Base-by-base conservation (phyloP, 2,797 vertebrate genomes). In the Microctenopoma lineatum region DNA sequence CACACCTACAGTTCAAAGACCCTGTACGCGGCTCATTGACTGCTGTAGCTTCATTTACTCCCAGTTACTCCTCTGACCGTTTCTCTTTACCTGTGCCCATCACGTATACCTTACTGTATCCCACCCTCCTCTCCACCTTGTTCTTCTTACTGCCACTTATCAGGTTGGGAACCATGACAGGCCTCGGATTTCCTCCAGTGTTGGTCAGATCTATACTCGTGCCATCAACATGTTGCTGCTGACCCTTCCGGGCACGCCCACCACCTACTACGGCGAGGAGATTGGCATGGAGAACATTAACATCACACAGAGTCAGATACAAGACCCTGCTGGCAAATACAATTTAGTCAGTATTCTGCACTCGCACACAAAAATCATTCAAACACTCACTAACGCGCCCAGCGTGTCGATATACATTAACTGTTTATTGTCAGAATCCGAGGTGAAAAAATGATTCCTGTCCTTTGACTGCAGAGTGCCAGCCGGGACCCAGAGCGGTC, bases 221-320 rank as follows among this genome's bases (percentile, higher is more conserved):
- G 87, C 92, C 52, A 93, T 98, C 84, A 98, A 99, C 83, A 97
- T 99, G 97, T 92, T 99, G 48, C 87, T 99, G 80, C 92, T 99
- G 84, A 98, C 97, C 0, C 95, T 99, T 15, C 98, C 96, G 5
- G 98, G 98, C 64, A 99, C 98, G 5, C 93, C 97, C 11, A 93
- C 95, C 69, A 98, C 96, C 45, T 99, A 99, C 81, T 99, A 99
- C 0, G 98, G 98, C 4, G 98, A 99, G 89, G 98, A 99, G 92
- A 96, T 99, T 29, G 98, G 98, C 88, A 99, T 99, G 98, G 90
- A 94, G 84, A 94, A 95, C 78, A 92, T 95, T 53, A 89, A 93
- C 0, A 25, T 93, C 42, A 92, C 92, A 4, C 81, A 85, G 50
- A 84, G 85, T 5, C 89, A 94, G 77, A 91, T 93, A 47, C 88